Percentiles rank a stretch among this genome's conserved stretches.
These are phyloP conservation scores for Seriola aureovittata DNA, from an alignment of 2,113 vertebrate species.

Conservation along the genomic window DNA sequence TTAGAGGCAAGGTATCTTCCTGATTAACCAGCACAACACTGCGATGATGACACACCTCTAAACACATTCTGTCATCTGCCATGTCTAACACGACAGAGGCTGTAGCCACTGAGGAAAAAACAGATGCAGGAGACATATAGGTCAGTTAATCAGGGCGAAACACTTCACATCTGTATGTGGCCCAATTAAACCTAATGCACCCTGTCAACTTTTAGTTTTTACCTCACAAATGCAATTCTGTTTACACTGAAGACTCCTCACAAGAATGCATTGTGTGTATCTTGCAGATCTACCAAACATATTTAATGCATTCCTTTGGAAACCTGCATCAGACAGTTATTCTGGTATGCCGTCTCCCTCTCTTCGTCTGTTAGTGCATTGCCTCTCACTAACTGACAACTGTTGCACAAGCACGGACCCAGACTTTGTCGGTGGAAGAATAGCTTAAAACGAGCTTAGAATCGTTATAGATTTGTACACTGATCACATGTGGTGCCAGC, in stretches of 20 bases:
- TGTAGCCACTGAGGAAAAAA: not conserved
- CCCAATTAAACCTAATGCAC: not conserved
- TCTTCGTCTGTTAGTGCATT: not conserved
- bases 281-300: not conserved
- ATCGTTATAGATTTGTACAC: too few relatives aligned
- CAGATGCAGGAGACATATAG: slow-evolving; percentile 1
- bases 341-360: not conserved
- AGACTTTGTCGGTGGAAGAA: too few relatives aligned
- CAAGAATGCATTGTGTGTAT: not conserved
- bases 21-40: slow-evolving; percentile 12
- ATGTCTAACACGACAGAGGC: not conserved
- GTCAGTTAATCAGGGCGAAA: slow-evolving; percentile 16
- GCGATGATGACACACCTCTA: slow-evolving; percentile 3
- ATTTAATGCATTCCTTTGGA: not conserved
- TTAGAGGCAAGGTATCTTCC: slow-evolving; percentile 22
- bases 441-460: too few relatives aligned
- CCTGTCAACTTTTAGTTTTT: not conserved
- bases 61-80: not conserved
- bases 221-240: not conserved
- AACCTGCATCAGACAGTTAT: not conserved
- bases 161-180: slow-evolving; percentile 2
- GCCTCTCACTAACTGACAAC: not conserved
- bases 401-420: too few relatives aligned
- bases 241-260: not conserved
- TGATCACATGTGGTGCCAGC: too few relatives aligned